phyloP scores from a whole-genome alignment of 2,113 vertebrate genomes.

The Coptodon rendalli region DNA sequence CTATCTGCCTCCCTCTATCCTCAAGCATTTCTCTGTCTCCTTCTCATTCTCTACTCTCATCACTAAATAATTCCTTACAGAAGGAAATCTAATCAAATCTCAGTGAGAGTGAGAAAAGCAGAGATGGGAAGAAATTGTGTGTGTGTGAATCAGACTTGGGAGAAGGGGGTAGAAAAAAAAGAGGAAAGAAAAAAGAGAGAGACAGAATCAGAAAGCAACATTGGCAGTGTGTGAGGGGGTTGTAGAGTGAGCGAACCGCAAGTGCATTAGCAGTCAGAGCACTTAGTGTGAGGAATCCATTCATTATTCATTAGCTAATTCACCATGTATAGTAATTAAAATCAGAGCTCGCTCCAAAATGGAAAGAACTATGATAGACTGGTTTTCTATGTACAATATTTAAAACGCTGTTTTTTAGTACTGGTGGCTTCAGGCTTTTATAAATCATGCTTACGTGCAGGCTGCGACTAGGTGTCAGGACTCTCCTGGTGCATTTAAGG shows the following conservation, averaged over 20 bases:
- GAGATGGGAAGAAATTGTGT: constrained; percentile 39
- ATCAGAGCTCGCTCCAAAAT: constrained; percentile 63
- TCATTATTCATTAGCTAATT: constrained; percentile 80
- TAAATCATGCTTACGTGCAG: constrained; percentile 22
- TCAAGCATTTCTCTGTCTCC: constrained; percentile 34
- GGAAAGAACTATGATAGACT: constrained; percentile 61
- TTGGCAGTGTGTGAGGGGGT: constrained; percentile 43
- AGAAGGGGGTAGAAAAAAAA: not conserved
- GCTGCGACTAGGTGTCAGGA: not conserved
- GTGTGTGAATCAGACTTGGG: constrained; percentile 25
- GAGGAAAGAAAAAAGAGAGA: not conserved
- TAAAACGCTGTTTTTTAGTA: constrained; percentile 25
- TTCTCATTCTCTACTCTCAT: constrained; percentile 38
- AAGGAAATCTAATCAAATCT: constrained; percentile 63
- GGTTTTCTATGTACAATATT: constrained; percentile 42
- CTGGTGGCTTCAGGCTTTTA: constrained; percentile 9
- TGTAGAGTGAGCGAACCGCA: constrained; percentile 43
- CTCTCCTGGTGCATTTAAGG: not conserved
- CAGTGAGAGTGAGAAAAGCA: constrained; percentile 36
- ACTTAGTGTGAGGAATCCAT: constrained; percentile 72
- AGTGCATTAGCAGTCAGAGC: constrained; percentile 75
- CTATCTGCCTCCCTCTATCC: constrained; percentile 44
- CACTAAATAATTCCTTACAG: constrained; percentile 64
- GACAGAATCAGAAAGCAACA: constrained; percentile 44
- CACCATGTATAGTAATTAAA: constrained; percentile 77